Conservation (phyloP, 1,140 invertebrate genomes). For the Trachymyrmex septentrionalis region DNA sequence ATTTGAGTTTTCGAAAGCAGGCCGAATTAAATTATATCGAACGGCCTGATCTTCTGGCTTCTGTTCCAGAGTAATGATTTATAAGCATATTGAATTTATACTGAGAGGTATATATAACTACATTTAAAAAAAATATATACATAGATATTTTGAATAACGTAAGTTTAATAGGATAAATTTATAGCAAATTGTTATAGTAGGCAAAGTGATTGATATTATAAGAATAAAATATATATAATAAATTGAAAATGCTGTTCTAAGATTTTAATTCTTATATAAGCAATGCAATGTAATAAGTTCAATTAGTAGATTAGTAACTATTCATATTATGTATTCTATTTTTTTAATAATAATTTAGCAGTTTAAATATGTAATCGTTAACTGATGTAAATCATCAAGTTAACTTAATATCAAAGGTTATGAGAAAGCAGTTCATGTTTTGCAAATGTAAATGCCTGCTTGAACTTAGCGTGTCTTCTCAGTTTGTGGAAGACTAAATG, state of each 20-base stretch:
- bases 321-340: not conserved
- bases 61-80: slow-evolving; percentile 1
- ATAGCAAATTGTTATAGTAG: not conserved
- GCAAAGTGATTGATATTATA: not conserved
- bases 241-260: not conserved
- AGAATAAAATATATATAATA: not conserved
- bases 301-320: not conserved
- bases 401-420: slow-evolving; percentile 5
- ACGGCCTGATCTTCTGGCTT: not conserved
- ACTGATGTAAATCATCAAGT: not conserved
- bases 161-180: not conserved
- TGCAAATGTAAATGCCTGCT: slow-evolving; percentile 24
- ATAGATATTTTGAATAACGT: not conserved
- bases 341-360: not conserved
- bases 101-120: not conserved
- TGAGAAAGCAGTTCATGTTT: slow-evolving; percentile 13
- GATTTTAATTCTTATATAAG: not conserved
- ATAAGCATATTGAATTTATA: too few species aligned
- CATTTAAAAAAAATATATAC: too few species aligned
- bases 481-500: slow-evolving; percentile 60
- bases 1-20: slow-evolving; percentile 48
- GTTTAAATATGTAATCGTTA: not conserved
- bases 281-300: not conserved
- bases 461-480: slow-evolving; percentile 34
- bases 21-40: slow-evolving; percentile 59